Base-by-base conservation (phyloP, 2,888 invertebrate genomes). In the Andrena dorsata region DNA sequence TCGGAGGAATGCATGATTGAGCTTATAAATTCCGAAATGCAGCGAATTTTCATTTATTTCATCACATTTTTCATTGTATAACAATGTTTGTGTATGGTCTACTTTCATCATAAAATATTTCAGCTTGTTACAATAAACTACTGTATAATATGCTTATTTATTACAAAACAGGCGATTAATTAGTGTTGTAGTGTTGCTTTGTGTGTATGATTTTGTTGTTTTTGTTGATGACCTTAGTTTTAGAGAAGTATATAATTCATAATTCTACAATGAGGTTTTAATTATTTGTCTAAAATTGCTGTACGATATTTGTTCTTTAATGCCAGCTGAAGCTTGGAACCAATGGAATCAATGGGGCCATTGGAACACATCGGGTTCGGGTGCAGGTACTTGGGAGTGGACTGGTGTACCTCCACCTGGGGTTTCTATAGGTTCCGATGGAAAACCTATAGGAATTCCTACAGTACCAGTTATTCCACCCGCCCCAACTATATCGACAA, bases 271-370 rank as follows among this genome's bases (percentile, higher is more conserved):
- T 6, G 28, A 47, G 0, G 0, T 2, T 49, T 56, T 26, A 49
- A 35, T 23, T 56, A 35, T 53, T 32, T 47, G 20, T 32, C 35
- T 32, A 49, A 63, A 7, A 58, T 63, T 58, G 4, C 26, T 64
- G 73, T 60, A 23, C 35, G 47, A 73, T 68, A 28, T 75, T 7
- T 84, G 63, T 71, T 63, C 32, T 76, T 80, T 61, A 49, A 71
- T 76, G 23, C 16, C 20, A 83, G 81, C 77, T 90, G 93, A 94
- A 65, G 88, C 91, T 49, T 93, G 93, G 93, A 92, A 86, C 83
- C 92, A 92, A 30, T 92, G 92, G 92, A 91, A 86, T 72, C 92
- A 93, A 30, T 94, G 93, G 94, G 93, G 92, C 68, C 91, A 93
- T 80, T 90, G 92, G 90, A 90, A 92, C 23, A 81, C 90, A 4